Evolutionary conservation across 1,140 invertebrate species (phyloP).

Genomic region (Phocides pigmalion): DNA sequence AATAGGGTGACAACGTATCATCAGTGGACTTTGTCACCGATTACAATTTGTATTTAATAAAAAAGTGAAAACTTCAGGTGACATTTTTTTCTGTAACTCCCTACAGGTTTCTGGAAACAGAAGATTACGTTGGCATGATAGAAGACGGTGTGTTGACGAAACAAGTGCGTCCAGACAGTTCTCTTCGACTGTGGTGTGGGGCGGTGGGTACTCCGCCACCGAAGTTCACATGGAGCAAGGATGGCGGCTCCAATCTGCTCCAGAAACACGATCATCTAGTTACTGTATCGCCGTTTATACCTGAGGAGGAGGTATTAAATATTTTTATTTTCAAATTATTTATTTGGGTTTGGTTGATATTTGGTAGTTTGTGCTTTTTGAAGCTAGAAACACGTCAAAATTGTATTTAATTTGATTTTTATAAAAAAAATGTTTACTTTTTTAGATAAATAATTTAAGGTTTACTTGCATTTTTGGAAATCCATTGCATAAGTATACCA

Average conservation of each 20-base stretch:
- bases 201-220: constrained; percentile 86
- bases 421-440: too few relatives aligned
- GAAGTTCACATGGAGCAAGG: constrained; percentile 84
- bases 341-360: too few relatives aligned
- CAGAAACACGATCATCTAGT: constrained; percentile 49
- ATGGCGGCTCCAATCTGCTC: constrained; percentile 57
- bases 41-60: too few relatives aligned
- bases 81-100: not conserved
- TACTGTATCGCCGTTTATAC: constrained; percentile 56
- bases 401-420: too few relatives aligned
- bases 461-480: too few relatives aligned
- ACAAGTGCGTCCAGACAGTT: constrained; percentile 50
- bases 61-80: not conserved
- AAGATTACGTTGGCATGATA: constrained; percentile 63
- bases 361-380: too few relatives aligned
- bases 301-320: constrained; percentile 62
- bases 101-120: constrained; percentile 66
- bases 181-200: constrained; percentile 85
- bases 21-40: too few relatives aligned
- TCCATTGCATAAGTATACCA: too few relatives aligned
- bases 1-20: too few relatives aligned
- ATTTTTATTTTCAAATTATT: too few relatives aligned
- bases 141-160: constrained; percentile 59
- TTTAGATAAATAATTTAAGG: too few relatives aligned
- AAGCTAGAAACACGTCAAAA: too few relatives aligned